phyloP scores from a whole-genome alignment of 2,113 vertebrate species.

The Syngnathus floridae region DNA sequence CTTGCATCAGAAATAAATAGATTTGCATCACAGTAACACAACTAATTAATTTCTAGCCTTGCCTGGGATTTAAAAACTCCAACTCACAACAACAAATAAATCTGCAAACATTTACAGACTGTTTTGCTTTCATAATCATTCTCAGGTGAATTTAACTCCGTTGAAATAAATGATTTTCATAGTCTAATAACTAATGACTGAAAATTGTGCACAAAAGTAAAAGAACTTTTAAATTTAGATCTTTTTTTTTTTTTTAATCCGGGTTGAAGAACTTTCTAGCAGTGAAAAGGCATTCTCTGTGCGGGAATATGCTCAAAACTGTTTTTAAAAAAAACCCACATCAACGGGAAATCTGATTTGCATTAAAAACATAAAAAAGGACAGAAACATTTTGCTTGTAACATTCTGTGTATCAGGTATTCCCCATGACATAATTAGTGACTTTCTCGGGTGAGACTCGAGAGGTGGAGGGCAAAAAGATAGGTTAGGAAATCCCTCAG shows the following conservation, averaged over 20 bases:
- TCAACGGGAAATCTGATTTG: background rate
- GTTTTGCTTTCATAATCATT: conserved; percentile 55
- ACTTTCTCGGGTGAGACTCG: background rate
- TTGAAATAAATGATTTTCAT: background rate
- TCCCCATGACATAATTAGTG: background rate
- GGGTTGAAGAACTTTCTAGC: background rate
- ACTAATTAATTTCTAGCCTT: conserved; percentile 33
- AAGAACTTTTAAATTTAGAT: no score
- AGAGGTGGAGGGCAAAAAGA: background rate
- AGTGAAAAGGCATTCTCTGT: background rate
- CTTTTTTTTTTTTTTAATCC: background rate
- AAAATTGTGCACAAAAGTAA: no score
- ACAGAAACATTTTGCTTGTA: no score
- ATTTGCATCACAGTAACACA: background rate
- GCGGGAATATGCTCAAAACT: background rate
- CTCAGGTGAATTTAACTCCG: background rate
- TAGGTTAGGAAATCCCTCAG: background rate
- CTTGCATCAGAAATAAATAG: background rate
- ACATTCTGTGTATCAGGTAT: background rate
- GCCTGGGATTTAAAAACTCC: conserved; percentile 19
- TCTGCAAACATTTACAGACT: conserved; percentile 62
- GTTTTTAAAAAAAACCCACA: no score
- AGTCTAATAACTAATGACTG: background rate
- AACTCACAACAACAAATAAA: conserved; percentile 47
- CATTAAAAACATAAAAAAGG: background rate